Evolutionary conservation across 2,797 vertebrate genomes (phyloP), one percentile per base, ranked within the genome.

Genomic region (Takifugu ocellatus): DNA sequence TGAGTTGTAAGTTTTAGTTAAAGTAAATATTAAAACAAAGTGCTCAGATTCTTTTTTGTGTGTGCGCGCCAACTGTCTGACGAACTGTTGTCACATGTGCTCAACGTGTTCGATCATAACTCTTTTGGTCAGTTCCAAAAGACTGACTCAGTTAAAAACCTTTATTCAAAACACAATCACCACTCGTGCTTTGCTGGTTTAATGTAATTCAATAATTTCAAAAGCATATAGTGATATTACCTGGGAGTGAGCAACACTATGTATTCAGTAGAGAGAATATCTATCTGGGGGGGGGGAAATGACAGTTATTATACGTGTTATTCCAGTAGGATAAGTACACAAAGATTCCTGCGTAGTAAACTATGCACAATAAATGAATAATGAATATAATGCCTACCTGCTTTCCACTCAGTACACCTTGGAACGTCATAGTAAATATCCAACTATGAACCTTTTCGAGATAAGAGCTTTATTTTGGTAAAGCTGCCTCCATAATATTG

Each of bases 221-320:
- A 46, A 46, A 46, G n/a, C 16, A n/a, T 21, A 8, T 2, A 17
- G 16, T 21, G 6, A 14, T 31, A 11, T 81, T 85, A 93, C 92
- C 92, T 93, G 59, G 74, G 68, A 60, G 70, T 79, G 2, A 92
- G 85, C 3, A 76, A 65, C 12, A 53, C 76, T 29, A 90, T 33
- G 66, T 93, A 92, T 31, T 85, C 66, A 0, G n/a, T 61, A 16
- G 85, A 84, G 5, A 93, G 78, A 52, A 16, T n/a, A 6, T 73
- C 42, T 25, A 90, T 87, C 91, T 92, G 67, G 43, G 3, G 5
- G 15, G 43, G 9, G 21, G 5, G 54, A 87, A 80, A 74, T 68
- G 0, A 82, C 1, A 63, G 66, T 59, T 11, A 1, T 9, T 27
- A 56, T 43, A 0, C 54, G 15, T 17, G 29, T 39, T 60, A 50